A percentile compares a stretch with the other conserved stretches of the same genome.
phyloP scores from a whole-genome alignment of 2,888 invertebrate genomes.

The Fragum fragum region DNA sequence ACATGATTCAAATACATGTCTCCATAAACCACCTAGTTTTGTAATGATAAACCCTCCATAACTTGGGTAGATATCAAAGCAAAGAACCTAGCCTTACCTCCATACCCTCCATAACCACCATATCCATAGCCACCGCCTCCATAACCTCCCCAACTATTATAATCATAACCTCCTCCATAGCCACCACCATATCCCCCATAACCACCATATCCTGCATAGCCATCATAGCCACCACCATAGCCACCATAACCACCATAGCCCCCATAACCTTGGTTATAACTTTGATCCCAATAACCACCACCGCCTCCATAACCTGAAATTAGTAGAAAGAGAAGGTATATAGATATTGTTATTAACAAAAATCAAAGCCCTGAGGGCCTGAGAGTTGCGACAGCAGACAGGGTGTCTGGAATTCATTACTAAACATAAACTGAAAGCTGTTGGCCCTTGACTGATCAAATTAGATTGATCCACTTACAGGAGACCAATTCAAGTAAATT shows the following conservation, averaged over 20 bases:
- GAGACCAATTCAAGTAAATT: too few relatives aligned
- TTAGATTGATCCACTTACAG: too few relatives aligned
- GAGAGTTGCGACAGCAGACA: too few relatives aligned
- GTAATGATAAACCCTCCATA: too few relatives aligned
- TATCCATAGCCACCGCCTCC: slow-evolving; percentile 56
- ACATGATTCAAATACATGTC: too few relatives aligned
- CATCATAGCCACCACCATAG: slow-evolving; percentile 68
- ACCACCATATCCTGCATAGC: slow-evolving; percentile 88
- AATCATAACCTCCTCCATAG: slow-evolving; percentile 77
- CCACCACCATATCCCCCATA: slow-evolving; percentile 76
- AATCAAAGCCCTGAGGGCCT: too few relatives aligned
- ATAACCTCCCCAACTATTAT: slow-evolving; percentile 63
- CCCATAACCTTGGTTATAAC: slow-evolving; percentile 62
- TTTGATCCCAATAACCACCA: slow-evolving; percentile 34
- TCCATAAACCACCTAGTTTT: too few relatives aligned
- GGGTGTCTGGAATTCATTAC: too few relatives aligned
- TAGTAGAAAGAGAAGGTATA: too few relatives aligned
- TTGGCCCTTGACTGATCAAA: too few relatives aligned
- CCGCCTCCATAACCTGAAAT: slow-evolving; percentile 54
- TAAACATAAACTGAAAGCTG: too few relatives aligned
- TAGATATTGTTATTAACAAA: too few relatives aligned
- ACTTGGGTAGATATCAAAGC: not conserved
- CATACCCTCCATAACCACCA: slow-evolving; percentile 10
- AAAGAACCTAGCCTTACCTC: not conserved
- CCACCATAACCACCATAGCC: slow-evolving; percentile 52